A percentile compares a stretch with the other conserved stretches of the same genome.
phyloP scores from a whole-genome alignment of 1,140 invertebrate species.

The Drosophila dunni region DNA sequence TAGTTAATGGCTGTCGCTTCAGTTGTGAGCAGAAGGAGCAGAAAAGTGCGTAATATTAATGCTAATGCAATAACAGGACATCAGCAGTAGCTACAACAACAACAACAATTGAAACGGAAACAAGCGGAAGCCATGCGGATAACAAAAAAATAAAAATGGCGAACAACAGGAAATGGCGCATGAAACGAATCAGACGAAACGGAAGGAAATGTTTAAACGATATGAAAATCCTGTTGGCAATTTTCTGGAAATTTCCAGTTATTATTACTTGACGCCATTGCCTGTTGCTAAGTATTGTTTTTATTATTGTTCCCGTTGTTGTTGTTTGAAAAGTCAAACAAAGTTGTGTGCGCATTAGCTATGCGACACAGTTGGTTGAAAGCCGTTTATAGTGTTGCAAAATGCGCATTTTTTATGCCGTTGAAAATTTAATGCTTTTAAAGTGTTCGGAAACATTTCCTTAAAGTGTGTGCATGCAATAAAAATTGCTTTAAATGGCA shows the following conservation, averaged over 20 bases:
- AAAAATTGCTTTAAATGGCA: too few relatives aligned
- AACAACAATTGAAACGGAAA: background rate
- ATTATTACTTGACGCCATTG: conserved; percentile 37
- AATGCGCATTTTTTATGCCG: background rate
- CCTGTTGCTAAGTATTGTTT: conserved; percentile 15
- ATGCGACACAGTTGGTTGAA: background rate
- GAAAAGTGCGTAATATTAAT: conserved; percentile 27
- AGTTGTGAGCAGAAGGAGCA: background rate
- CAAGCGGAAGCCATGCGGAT: background rate
- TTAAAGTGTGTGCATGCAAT: too few relatives aligned
- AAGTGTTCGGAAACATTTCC: too few relatives aligned
- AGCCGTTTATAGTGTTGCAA: background rate
- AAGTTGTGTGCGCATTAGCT: background rate
- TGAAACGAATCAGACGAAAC: conserved; percentile 57
- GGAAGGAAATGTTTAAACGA: conserved; percentile 74
- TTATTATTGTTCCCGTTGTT: background rate
- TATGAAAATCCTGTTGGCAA: conserved; percentile 58
- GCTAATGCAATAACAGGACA: conserved; percentile 44
- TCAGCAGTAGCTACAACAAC: conserved; percentile 1
- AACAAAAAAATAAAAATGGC: background rate
- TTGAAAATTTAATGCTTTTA: too few relatives aligned
- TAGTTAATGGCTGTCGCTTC: background rate
- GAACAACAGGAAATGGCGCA: conserved; percentile 57
- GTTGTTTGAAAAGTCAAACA: background rate
- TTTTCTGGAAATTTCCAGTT: conserved; percentile 47